phyloP scores from a whole-genome alignment of 2,888 invertebrate genomes.

The Nymphalis urticae region DNA sequence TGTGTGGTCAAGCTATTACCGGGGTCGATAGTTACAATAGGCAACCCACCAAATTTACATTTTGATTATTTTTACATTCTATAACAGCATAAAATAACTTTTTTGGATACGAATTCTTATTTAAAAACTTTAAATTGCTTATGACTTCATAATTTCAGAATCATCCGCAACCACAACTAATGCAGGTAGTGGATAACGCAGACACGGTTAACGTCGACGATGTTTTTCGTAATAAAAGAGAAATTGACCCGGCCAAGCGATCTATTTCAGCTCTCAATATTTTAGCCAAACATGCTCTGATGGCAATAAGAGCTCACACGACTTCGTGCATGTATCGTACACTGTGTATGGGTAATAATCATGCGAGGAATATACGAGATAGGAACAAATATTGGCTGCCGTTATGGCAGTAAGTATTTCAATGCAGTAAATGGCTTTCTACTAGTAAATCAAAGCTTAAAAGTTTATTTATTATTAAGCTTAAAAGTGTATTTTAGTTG shows the following conservation, averaged over 20 bases:
- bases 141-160: slow-evolving; percentile 46
- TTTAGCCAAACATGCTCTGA: slow-evolving; percentile 79
- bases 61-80: too few species aligned
- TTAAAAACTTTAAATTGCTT: too few species aligned
- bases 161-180: slow-evolving; percentile 65
- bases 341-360: slow-evolving; percentile 86
- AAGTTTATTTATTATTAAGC: too few species aligned
- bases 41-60: too few species aligned
- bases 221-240: slow-evolving; percentile 66
- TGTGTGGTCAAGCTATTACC: too few species aligned
- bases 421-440: too few species aligned
- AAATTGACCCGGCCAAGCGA: slow-evolving; percentile 51
- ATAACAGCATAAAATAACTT: too few species aligned
- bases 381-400: slow-evolving; percentile 86
- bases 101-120: too few species aligned
- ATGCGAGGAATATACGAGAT: slow-evolving; percentile 78
- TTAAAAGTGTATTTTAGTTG: too few species aligned
- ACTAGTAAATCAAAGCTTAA: too few species aligned
- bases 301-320: slow-evolving; percentile 76
- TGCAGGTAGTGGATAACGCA: slow-evolving; percentile 72
- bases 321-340: slow-evolving; percentile 83
- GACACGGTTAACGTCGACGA: slow-evolving; percentile 72
- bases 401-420: slow-evolving; percentile 85
- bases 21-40: too few species aligned
- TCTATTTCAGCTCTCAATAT: slow-evolving; percentile 74